These are phyloP conservation scores for Steinernema hermaphroditum DNA, from an alignment of 2,888 invertebrate species.

Conservation along the genomic window DNA sequence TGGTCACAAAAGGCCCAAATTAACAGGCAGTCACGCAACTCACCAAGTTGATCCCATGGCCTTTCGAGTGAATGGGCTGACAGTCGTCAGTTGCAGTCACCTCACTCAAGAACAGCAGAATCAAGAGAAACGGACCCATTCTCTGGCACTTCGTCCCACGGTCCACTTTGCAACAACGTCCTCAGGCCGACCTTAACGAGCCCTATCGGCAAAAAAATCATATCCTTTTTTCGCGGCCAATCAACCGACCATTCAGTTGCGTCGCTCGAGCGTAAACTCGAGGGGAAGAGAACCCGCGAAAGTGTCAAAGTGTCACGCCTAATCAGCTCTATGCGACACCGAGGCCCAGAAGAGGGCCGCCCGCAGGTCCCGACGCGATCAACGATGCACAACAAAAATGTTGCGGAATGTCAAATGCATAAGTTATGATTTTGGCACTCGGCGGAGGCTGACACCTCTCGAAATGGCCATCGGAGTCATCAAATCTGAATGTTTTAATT, in stretches of 20 bases:
- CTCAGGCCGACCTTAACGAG: conserved; percentile 23
- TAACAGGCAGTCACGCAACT: too few species aligned
- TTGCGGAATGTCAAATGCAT: conserved; percentile 26
- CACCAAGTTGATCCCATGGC: conserved; percentile 34
- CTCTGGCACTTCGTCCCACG: too few species aligned
- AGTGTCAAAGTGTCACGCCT: conserved; percentile 25
- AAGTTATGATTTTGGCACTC: conserved; percentile 12
- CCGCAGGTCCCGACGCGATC: conserved; percentile 12
- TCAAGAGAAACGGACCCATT: not conserved
- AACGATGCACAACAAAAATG: conserved; percentile 13
- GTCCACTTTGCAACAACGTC: not conserved
- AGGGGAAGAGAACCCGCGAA: not conserved
- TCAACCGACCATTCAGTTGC: conserved; percentile 17
- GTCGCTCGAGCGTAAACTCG: conserved; percentile 15
- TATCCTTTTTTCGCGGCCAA: conserved; percentile 9
- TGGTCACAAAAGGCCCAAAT: too few species aligned
- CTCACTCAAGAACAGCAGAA: not conserved
- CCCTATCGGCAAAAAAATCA: conserved; percentile 29
- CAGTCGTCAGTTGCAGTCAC: not conserved
- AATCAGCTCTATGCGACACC: conserved; percentile 2
- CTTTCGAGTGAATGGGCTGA: conserved; percentile 29
- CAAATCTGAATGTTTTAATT: too few species aligned
- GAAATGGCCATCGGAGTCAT: too few species aligned
- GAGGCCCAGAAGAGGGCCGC: not conserved
- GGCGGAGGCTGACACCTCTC: not conserved